Percentiles rank a stretch among this genome's conserved stretches.
Conservation (phyloP, 1,140 invertebrate genomes). For the Apocrypta bakeri region DNA sequence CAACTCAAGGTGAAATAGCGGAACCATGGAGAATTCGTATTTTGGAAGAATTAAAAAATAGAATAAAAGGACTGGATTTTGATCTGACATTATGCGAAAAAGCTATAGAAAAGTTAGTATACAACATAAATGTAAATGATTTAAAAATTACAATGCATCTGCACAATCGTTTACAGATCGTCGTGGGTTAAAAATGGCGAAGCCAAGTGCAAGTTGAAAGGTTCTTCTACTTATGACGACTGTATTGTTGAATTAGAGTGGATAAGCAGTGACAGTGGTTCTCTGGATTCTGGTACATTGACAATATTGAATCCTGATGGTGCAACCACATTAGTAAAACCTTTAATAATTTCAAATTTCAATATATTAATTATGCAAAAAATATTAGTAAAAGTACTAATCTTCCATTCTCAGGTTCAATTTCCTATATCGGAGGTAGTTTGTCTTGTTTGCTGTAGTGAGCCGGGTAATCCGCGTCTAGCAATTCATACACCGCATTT, state of each 20-base stretch:
- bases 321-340: constrained; percentile 80
- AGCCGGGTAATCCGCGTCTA: constrained; percentile 83
- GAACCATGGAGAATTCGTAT: constrained; percentile 85
- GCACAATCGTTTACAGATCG: constrained; percentile 70
- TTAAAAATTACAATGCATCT: constrained; percentile 34
- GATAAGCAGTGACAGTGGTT: constrained; percentile 76
- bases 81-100: constrained; percentile 80
- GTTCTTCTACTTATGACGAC: constrained; percentile 79
- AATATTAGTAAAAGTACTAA: constrained; percentile 43
- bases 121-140: neutral
- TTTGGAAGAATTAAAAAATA: constrained; percentile 80
- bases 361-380: neutral
- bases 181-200: constrained; percentile 89
- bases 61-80: constrained; percentile 73
- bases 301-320: constrained; percentile 85
- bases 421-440: constrained; percentile 82
- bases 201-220: constrained; percentile 80
- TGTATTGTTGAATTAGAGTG: constrained; percentile 89
- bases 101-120: constrained; percentile 82
- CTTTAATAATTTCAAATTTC: neutral
- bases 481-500: constrained; percentile 82
- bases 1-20: constrained; percentile 78
- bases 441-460: constrained; percentile 83
- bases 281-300: constrained; percentile 82
- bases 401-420: constrained; percentile 71